Conservation (phyloP, 2,888 invertebrate genomes). For the Tineola bisselliella region DNA sequence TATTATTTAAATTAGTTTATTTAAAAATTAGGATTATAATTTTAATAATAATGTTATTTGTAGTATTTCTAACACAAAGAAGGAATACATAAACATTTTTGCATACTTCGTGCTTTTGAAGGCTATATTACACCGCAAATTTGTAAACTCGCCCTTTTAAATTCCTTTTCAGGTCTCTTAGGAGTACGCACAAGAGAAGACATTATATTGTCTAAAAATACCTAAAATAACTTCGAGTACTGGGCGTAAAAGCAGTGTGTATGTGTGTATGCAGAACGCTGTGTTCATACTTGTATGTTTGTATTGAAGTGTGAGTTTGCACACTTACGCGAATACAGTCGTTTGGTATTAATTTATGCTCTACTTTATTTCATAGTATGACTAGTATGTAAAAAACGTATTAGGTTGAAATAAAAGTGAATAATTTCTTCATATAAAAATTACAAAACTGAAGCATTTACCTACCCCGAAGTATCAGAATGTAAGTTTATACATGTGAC, state of each 20-base stretch:
- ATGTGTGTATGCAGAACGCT: slow-evolving; percentile 37
- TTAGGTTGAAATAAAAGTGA: too few relatives aligned
- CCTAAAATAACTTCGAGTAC: slow-evolving; percentile 23
- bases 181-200: slow-evolving; percentile 26
- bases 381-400: too few relatives aligned
- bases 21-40: too few relatives aligned
- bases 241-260: slow-evolving; percentile 34
- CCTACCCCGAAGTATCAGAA: too few relatives aligned
- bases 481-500: too few relatives aligned
- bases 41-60: too few relatives aligned
- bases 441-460: too few relatives aligned
- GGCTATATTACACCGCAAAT: slow-evolving; percentile 47
- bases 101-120: background rate
- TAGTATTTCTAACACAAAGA: too few relatives aligned
- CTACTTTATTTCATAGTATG: background rate
- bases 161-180: slow-evolving; percentile 57
- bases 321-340: slow-evolving; percentile 4
- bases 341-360: background rate
- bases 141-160: slow-evolving; percentile 45
- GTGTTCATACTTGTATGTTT: background rate
- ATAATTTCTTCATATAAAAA: too few relatives aligned
- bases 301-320: background rate
- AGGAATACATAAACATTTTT: background rate
- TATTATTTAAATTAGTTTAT: too few relatives aligned
- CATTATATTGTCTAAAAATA: slow-evolving; percentile 16